phyloP scores from a whole-genome alignment of 2,888 invertebrate genomes.

The Protula sp. region DNA sequence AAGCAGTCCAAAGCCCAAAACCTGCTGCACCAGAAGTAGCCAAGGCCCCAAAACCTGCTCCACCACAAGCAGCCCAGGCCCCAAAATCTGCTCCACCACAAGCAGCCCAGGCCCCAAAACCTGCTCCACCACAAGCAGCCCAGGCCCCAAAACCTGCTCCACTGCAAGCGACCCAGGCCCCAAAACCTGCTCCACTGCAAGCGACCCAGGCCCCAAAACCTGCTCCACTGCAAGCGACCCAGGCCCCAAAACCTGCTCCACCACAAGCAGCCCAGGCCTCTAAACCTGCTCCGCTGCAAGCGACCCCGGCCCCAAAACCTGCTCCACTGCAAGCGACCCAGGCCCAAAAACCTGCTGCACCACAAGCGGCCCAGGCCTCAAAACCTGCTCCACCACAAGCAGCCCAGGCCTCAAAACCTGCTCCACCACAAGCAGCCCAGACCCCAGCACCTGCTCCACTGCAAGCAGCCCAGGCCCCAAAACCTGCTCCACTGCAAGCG shows the following conservation, averaged over 20 bases:
- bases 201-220: neutral
- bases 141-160: neutral
- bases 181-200: no score
- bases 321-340: neutral
- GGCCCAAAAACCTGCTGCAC: neutral
- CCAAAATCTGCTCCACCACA: no score
- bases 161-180: neutral
- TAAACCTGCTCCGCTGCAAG: neutral
- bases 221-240: neutral
- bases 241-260: neutral
- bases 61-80: no score
- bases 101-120: no score
- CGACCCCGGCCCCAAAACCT: constrained; percentile 1
- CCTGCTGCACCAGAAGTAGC: no score
- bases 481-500: neutral
- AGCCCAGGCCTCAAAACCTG: neutral
- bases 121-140: no score
- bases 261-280: neutral
- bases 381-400: neutral
- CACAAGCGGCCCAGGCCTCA: neutral
- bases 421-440: neutral
- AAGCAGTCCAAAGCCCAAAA: no score
- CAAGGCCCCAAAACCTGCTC: no score
- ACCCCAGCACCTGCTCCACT: neutral
- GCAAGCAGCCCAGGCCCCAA: neutral